Percentiles rank a stretch among this genome's conserved stretches.
Evolutionary conservation across 2,113 vertebrate species (phyloP).

Genomic region (Pachypanchax playfairii): DNA sequence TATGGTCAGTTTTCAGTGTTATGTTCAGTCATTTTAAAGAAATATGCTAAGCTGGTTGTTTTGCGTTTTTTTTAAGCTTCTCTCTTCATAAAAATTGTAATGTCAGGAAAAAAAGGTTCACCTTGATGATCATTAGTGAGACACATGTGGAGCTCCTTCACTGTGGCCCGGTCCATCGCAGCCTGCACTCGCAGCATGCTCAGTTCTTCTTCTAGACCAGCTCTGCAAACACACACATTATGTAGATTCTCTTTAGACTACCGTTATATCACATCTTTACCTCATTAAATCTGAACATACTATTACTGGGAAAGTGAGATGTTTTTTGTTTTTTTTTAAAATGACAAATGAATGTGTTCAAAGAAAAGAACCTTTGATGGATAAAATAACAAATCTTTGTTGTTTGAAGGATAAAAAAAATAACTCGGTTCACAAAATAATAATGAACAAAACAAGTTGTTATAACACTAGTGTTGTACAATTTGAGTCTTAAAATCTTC

Average conservation of each 20-base stretch:
- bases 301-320: no score
- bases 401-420: no score
- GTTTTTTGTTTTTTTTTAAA: no score
- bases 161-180: constrained; percentile 80
- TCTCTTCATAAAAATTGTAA: neutral
- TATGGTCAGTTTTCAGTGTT: no score
- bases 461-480: neutral
- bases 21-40: no score
- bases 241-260: constrained; percentile 7
- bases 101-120: constrained; percentile 50
- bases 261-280: neutral
- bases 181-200: constrained; percentile 81
- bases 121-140: constrained; percentile 78
- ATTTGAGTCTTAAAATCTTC: neutral
- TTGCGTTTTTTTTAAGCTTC: no score
- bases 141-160: constrained; percentile 79
- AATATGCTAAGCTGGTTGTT: no score
- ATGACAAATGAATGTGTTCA: no score
- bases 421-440: no score
- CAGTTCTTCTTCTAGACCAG: constrained; percentile 85
- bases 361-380: no score
- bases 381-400: no score
- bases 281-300: no score
- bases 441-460: neutral
- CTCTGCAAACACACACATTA: constrained; percentile 66